A percentile compares a stretch with the other conserved stretches of the same genome.
Conservation (phyloP, 2,797 vertebrate genomes). For the Helostoma temminkii region DNA sequence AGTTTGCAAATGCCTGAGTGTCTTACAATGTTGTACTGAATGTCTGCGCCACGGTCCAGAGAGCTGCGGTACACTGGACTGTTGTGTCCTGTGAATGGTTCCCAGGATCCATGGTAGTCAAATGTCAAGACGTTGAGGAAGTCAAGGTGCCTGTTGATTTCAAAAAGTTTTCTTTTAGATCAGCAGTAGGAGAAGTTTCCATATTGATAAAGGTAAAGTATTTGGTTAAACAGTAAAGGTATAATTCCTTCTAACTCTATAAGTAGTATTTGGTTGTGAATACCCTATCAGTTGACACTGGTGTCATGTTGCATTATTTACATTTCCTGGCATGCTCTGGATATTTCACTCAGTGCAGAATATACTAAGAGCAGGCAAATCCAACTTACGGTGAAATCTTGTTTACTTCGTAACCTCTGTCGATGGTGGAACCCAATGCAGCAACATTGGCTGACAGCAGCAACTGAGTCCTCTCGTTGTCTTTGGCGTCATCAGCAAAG, state of each 20-base stretch:
- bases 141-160: constrained; percentile 76
- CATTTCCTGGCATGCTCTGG: background rate
- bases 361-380: background rate
- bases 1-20: background rate
- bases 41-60: constrained; percentile 55
- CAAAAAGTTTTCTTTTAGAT: constrained; percentile 3
- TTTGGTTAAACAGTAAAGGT: background rate
- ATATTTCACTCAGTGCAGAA: no score
- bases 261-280: no score
- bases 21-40: constrained; percentile 81
- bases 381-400: constrained; percentile 79
- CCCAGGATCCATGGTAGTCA: constrained; percentile 85
- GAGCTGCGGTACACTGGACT: constrained; percentile 81
- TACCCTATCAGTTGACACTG: no score
- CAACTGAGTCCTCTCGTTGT: constrained; percentile 70
- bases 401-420: constrained; percentile 80
- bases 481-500: constrained; percentile 78
- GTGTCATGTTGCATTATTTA: background rate
- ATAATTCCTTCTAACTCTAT: background rate
- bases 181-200: background rate
- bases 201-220: background rate
- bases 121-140: constrained; percentile 84
- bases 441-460: constrained; percentile 82
- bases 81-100: constrained; percentile 82
- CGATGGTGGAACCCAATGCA: constrained; percentile 33